Percentiles rank a stretch among this genome's conserved stretches.
Evolutionary conservation across 2,888 invertebrate species (phyloP).

Genomic region (Heliothis peltigera): DNA sequence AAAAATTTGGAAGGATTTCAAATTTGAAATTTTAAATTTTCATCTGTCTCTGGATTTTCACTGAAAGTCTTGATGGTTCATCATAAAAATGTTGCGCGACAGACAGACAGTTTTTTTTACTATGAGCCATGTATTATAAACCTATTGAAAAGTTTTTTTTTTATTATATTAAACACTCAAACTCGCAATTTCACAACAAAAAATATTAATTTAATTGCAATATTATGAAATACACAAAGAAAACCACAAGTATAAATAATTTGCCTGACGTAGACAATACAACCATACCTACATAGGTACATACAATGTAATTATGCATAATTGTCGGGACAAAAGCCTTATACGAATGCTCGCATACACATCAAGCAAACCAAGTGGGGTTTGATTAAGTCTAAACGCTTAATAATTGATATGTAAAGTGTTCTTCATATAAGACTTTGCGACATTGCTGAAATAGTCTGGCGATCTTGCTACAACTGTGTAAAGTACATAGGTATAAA

Average conservation of each 20-base stretch:
- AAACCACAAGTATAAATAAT: neutral
- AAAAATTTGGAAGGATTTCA: neutral
- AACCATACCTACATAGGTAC: too few species aligned
- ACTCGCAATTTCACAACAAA: too few species aligned
- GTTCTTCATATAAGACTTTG: neutral
- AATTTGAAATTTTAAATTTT: neutral
- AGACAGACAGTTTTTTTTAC: too few species aligned
- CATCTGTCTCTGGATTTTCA: neutral
- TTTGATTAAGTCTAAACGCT: neutral
- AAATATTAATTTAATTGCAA: neutral
- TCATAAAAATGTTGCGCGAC: too few species aligned
- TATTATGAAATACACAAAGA: neutral
- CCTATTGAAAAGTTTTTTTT: too few species aligned
- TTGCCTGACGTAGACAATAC: neutral
- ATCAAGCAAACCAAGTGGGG: neutral
- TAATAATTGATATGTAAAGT: neutral
- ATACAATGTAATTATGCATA: neutral
- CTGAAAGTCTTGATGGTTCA: too few species aligned
- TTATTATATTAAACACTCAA: too few species aligned
- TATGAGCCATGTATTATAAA: too few species aligned
- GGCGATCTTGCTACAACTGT: neutral
- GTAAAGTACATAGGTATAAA: too few species aligned
- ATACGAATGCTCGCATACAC: neutral
- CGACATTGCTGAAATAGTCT: neutral
- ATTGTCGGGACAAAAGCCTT: neutral